Evolutionary conservation across 1,140 invertebrate species (phyloP).

Genomic region (Sinonovacula constricta): DNA sequence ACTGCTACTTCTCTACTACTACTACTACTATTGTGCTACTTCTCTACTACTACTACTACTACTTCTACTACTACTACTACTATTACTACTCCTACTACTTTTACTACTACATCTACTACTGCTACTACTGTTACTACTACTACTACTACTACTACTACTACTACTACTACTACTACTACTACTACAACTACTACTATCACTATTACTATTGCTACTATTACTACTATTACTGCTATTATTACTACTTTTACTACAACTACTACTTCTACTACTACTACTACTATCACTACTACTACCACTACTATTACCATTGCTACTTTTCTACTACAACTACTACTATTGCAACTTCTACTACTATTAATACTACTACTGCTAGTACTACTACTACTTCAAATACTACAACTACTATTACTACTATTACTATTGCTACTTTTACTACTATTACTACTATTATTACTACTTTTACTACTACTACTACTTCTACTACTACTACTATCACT

Average conservation of each 20-base stretch:
- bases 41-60: conserved; percentile 1
- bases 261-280: not conserved
- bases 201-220: conserved; percentile 5
- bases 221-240: conserved; percentile 1
- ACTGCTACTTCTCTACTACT: conserved; percentile 1
- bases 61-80: not conserved
- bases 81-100: too few species aligned
- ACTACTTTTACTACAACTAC: not conserved
- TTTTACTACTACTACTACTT: not conserved
- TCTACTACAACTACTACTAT: not conserved
- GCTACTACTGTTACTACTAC: conserved; percentile 4
- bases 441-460: conserved; percentile 1
- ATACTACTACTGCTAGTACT: not conserved
- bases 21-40: conserved; percentile 4
- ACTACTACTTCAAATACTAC: not conserved
- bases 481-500: conserved; percentile 4
- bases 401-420: conserved; percentile 1
- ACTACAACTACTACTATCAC: conserved; percentile 1
- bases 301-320: not conserved
- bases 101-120: not conserved
- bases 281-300: conserved; percentile 1
- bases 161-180: conserved; percentile 4
- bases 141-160: conserved; percentile 4
- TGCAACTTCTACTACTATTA: not conserved
- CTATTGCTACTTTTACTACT: too few species aligned